phyloP scores from a whole-genome alignment of 1,140 invertebrate genomes.

The Harlomillsia oculata region DNA sequence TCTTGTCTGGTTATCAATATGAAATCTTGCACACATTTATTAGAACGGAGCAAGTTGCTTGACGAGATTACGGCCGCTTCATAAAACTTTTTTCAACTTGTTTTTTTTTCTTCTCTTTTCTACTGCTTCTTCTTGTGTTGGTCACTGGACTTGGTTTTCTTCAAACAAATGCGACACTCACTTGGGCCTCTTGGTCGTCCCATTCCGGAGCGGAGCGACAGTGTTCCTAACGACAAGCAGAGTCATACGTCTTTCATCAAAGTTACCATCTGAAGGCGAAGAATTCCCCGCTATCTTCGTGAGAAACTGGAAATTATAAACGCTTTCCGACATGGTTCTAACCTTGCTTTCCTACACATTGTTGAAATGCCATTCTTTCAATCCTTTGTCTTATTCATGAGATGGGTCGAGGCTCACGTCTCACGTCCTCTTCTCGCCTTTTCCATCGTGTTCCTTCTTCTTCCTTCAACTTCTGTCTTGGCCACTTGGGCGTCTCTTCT shows the following conservation, averaged over 20 bases:
- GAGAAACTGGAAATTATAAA: constrained; percentile 32
- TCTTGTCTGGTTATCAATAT: constrained; percentile 13
- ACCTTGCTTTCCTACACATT: constrained; percentile 16
- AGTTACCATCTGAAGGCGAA: constrained; percentile 24
- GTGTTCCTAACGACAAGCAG: constrained; percentile 22
- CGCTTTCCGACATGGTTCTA: constrained; percentile 20
- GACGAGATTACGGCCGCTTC: constrained; percentile 18
- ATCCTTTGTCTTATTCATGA: neutral
- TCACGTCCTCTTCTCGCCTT: neutral
- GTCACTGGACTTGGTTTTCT: constrained; percentile 10
- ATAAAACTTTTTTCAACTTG: constrained; percentile 20
- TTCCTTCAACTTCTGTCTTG: neutral
- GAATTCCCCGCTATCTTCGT: constrained; percentile 26
- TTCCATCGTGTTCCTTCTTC: neutral
- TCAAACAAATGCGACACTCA: constrained; percentile 18
- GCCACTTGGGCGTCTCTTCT: neutral
- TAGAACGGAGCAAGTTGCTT: constrained; percentile 24
- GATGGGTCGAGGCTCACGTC: too few relatives aligned
- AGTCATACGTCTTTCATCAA: constrained; percentile 27
- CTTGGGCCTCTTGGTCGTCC: constrained; percentile 5
- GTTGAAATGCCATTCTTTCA: constrained; percentile 16
- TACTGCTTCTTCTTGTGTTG: too few relatives aligned
- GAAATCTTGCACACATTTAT: constrained; percentile 30
- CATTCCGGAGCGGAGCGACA: constrained; percentile 8
- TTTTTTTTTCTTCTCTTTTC: too few relatives aligned